A percentile compares a stretch with the other conserved stretches of the same genome.
Evolutionary conservation across 2,113 vertebrate genomes (phyloP).

Genomic region (Steatornis caripensis): DNA sequence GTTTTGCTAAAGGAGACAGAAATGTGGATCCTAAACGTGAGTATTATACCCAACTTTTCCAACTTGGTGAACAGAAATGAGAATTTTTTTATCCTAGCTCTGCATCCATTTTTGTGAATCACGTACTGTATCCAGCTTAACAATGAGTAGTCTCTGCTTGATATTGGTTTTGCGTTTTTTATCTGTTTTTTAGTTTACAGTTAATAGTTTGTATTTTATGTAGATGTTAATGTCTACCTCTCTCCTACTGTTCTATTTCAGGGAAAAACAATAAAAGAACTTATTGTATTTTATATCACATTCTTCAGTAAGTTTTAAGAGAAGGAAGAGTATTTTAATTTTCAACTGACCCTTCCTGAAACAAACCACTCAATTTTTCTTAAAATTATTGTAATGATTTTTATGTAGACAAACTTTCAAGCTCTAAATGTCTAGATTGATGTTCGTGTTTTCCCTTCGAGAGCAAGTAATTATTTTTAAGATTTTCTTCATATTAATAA

Average conservation of each 20-base stretch:
- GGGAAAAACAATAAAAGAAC: not conserved
- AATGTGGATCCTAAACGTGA: not conserved
- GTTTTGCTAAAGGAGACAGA: not conserved
- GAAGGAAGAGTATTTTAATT: not conserved
- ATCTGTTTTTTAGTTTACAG: not conserved
- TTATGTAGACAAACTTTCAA: not conserved
- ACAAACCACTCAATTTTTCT: not conserved
- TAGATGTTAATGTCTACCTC: not conserved
- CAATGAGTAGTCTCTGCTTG: not conserved
- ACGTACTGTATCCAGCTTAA: not conserved
- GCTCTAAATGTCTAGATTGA: not conserved
- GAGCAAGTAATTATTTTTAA: not conserved
- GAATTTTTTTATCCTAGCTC: not conserved
- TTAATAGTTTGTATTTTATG: not conserved
- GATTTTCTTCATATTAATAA: not conserved
- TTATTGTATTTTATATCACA: not conserved
- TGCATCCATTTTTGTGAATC: not conserved
- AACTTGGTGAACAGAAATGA: not conserved
- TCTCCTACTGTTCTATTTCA: not conserved
- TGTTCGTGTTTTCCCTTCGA: not conserved
- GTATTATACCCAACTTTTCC: not conserved
- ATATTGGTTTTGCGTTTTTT: not conserved
- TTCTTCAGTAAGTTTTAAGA: not conserved
- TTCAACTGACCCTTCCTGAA: not conserved
- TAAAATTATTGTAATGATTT: not conserved